Percentiles rank a stretch among this genome's conserved stretches.
These are phyloP conservation scores for Drosophila watanabei DNA, from an alignment of 1,140 invertebrate species.

Conservation along the genomic window DNA sequence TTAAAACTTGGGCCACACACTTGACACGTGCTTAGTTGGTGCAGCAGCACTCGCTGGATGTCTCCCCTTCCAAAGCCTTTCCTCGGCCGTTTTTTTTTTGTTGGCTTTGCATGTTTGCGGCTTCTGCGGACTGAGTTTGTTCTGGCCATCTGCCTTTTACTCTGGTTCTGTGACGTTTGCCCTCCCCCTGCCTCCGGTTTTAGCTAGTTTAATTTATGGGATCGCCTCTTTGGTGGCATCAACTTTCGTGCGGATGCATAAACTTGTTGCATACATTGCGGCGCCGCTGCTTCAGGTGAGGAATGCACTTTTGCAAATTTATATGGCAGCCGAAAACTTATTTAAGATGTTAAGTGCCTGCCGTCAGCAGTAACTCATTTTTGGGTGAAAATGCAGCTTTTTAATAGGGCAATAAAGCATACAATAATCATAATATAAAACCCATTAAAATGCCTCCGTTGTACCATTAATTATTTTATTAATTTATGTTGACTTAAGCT, in stretches of 20 bases:
- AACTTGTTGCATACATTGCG: slow-evolving; percentile 69
- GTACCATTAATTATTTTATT: not conserved
- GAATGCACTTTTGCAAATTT: slow-evolving; percentile 21
- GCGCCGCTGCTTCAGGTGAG: slow-evolving; percentile 22
- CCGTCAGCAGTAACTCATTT: slow-evolving; percentile 19
- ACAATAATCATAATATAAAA: not conserved
- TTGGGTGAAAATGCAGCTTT: not conserved
- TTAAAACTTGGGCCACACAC: slow-evolving; percentile 78
- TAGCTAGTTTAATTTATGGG: slow-evolving; percentile 70
- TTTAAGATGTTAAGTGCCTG: slow-evolving; percentile 27
- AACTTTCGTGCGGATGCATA: slow-evolving; percentile 73
- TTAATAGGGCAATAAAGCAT: not conserved
- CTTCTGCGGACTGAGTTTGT: slow-evolving; percentile 52
- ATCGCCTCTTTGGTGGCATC: slow-evolving; percentile 37
- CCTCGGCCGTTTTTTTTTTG: slow-evolving; percentile 17
- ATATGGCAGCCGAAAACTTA: slow-evolving; percentile 21
- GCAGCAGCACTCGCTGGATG: slow-evolving; percentile 24
- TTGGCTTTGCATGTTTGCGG: slow-evolving; percentile 61
- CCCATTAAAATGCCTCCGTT: not conserved
- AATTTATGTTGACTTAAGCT: not conserved
- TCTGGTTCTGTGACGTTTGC: slow-evolving; percentile 27
- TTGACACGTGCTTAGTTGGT: slow-evolving; percentile 78
- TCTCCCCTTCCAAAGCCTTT: not conserved
- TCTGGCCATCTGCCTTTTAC: slow-evolving; percentile 30
- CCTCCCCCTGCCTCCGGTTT: not conserved